Evolutionary conservation across 2,797 vertebrate genomes (phyloP).

Genomic region (Dicrostonyx torquatus): DNA sequence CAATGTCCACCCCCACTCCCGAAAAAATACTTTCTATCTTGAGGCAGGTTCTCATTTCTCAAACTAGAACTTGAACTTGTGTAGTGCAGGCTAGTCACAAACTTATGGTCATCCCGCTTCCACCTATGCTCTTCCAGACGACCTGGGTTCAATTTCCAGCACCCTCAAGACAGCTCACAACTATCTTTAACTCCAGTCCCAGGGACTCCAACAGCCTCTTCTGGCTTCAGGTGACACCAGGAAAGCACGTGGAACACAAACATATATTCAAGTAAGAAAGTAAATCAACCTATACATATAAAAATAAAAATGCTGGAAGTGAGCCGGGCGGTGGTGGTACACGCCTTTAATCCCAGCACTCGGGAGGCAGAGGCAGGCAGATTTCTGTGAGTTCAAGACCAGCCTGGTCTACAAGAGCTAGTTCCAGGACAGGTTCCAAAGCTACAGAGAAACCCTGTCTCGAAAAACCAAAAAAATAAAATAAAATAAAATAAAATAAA

Average conservation of each 20-base stretch:
- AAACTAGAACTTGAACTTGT: not conserved
- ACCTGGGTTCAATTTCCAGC: not conserved
- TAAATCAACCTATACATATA: not conserved
- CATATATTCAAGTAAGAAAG: not conserved
- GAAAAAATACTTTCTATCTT: not conserved
- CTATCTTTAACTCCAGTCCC: not conserved
- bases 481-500: too few species aligned
- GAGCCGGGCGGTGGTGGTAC: too few species aligned
- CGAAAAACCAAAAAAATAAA: too few species aligned
- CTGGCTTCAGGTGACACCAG: not conserved
- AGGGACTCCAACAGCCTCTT: not conserved
- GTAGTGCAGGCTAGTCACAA: not conserved
- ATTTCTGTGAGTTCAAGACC: too few species aligned
- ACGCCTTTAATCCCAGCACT: too few species aligned
- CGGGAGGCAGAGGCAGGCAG: too few species aligned
- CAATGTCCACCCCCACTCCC: not conserved
- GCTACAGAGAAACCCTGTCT: too few species aligned
- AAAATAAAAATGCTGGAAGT: not conserved
- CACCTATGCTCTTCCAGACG: not conserved
- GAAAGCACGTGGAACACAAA: not conserved
- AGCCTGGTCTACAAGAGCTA: too few species aligned
- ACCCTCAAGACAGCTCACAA: not conserved
- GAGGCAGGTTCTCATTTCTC: not conserved
- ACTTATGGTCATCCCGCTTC: not conserved
- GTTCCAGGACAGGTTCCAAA: too few species aligned